Base-by-base conservation (phyloP, 2,113 vertebrate species). In the Lepus americanus region DNA sequence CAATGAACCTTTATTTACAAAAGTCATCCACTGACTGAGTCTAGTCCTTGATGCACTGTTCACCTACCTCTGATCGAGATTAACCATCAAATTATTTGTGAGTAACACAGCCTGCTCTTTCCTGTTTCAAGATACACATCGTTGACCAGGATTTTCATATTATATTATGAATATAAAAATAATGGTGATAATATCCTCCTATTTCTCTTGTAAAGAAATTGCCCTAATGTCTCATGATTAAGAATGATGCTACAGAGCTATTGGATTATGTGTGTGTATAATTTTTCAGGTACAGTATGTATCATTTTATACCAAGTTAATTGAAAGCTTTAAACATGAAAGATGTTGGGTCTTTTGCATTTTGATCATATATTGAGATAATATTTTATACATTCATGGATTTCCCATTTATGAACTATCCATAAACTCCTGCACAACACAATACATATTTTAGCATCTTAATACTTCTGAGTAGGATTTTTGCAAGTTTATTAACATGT, bases 291-390 rank as follows among this genome's bases (percentile, higher is more conserved):
- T 83, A 6, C 39, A 76, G 59, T 69, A 19, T n/a, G 12, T 85
- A 61, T 78, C 81, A 36, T 83, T 92, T 66, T 90, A 23, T 69
- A 84, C 29, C 19, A 90, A 87, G 17, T 82, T 90, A 90, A 82
- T 10, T 67, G n/a, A 69, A 89, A 53, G 20, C 25, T 89, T 81
- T 77, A 84, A 92, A 80, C 11, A 76, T 39, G 33, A 86, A 82
- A 20, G 27, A 70, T 53, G 29, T 91, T 80, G n/a, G 79, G 77
- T 85, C 33, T 70, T 95, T 66, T 19, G 4, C 2, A 51, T 91
- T 36, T 89, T 63, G 33, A 64, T 94, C 27, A 53, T 36, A 61
- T 53, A 64, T 44, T 82, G 23, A 92, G 29, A 70, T 81, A 93
- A 63, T 81, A 72, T 59, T 59, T 9, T 70, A 19, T 70, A 59